Base-by-base conservation (phyloP, 2,113 vertebrate species). In the Galeopterus variegatus region DNA sequence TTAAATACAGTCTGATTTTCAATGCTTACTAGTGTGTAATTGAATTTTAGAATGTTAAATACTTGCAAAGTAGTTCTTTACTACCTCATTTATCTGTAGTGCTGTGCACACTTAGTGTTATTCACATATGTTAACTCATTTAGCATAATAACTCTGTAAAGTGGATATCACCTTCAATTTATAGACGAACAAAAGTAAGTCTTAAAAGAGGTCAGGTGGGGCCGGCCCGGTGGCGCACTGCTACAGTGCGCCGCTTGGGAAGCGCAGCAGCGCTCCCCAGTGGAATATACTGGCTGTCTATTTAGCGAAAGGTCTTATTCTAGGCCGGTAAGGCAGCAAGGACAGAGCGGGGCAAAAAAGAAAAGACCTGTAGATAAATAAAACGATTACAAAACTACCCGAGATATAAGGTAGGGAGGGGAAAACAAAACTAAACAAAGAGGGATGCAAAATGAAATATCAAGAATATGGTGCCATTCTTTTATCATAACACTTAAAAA, bases 31-130 rank as follows among this genome's bases (percentile, higher is more conserved):
- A 52, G 11, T 73, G 8, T 75, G 3, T 72, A 48, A 91, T 36
- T 73, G n/a, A 81, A 72, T 4, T 54, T 4, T 45, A 90, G 64
- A 81, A 92, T 87, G 76, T 69, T 60, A 83, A 95, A 77, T 41
- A 83, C 12, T 45, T 67, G 6, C 21, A 73, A 86, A 75, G 18
- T 67, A 69, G 69, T 83, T 93, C 13, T 26, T 95, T 83, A 54
- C 14, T 67, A 15, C 28, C 11, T 33, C 41, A 13, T n/a, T 14
- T 33, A 21, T 67, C 48, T 86, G 11, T 83, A 92, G 23, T 3
- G 54, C 17, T 94, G 4, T 94, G 8, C 5, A 67, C 1, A 77
- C 15, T 24, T 79, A 48, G 9, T 64, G 23, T 95, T 83, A 56
- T 45, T 76, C 1, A 3, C 23, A 31, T 76, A 31, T 33, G 81